These are phyloP conservation scores for Callimorpha dominula DNA, from an alignment of 2,888 invertebrate genomes.

Conservation along the genomic window DNA sequence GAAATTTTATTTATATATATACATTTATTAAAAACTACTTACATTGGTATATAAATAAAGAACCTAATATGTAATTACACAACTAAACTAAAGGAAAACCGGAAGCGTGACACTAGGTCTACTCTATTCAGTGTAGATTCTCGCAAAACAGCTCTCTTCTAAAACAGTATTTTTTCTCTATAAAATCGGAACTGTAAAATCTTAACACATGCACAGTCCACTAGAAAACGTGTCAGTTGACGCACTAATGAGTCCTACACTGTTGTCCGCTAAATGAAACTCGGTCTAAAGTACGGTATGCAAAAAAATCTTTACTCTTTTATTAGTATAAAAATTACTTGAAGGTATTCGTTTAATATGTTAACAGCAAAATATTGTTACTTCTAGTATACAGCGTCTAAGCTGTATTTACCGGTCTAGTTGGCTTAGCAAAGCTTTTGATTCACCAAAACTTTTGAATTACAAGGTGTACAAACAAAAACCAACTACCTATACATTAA, in stretches of 20 bases:
- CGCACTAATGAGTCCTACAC: conserved; percentile 44
- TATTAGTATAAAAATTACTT: background rate
- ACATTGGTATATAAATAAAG: too few relatives aligned
- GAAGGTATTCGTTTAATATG: background rate
- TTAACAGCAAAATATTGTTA: background rate
- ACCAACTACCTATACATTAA: background rate
- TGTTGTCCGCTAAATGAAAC: conserved; percentile 42
- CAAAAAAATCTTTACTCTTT: background rate
- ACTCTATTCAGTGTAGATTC: background rate
- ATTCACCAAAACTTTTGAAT: background rate
- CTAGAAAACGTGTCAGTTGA: conserved; percentile 27
- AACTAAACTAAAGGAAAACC: background rate
- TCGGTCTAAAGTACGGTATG: background rate
- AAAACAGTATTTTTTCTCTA: background rate
- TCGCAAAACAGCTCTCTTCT: background rate
- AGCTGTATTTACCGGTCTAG: background rate
- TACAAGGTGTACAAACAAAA: background rate
- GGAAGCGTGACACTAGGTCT: background rate
- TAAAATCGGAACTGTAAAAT: background rate
- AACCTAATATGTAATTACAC: background rate
- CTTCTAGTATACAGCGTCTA: background rate
- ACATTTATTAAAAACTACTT: too few relatives aligned
- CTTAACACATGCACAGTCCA: conserved; percentile 5
- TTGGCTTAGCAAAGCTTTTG: background rate
- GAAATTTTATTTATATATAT: too few relatives aligned